Base-by-base conservation (phyloP, 2,888 invertebrate species). In the Dioctria linearis region DNA sequence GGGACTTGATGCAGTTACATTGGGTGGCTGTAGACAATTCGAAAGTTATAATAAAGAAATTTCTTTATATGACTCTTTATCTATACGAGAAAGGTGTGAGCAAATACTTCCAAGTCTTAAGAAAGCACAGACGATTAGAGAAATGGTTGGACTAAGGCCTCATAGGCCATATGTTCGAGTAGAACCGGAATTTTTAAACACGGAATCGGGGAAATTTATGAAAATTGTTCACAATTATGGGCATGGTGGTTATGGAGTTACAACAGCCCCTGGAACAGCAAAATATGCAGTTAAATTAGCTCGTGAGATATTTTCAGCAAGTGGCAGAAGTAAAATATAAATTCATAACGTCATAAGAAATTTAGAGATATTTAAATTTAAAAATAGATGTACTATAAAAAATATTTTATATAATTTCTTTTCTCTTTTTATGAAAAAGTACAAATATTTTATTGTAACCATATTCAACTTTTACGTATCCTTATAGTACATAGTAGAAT, bases 181-280 rank as follows among this genome's bases (percentile, higher is more conserved):
- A 83, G 96, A 95, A 85, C 88, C 90, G 0, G 95, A 95, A 86
- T 11, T 90, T 3, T 78, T 90, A 0, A 85, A 83, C 0, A 85
- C 84, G 71, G 59, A 79, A 42, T 83, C 87, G 9, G 91, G 91
- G 2, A 87, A 90, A 83, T 90, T 87, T 83, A 82, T 90, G 0
- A 91, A 93, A 90, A 91, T 98, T 49, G 93, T 98, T 5, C 98
- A 98, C 87, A 96, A 98, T 88, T 98, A 98, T 86, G 98, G 98
- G 0, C 98, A 98, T 87, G 97, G 98, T 0, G 97, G 97, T 0
- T 97, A 97, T 87, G 98, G 98, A 0, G 94, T 98, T 0, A 95
- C 95, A 81, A 93, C 96, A 54, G 95, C 96, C 4, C 98, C 98
- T 43, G 98, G 98, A 6, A 96, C 97, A 0, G 93, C 95, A 0